Conservation (phyloP, 2,113 vertebrate species). For the Chaetura pelagica region DNA sequence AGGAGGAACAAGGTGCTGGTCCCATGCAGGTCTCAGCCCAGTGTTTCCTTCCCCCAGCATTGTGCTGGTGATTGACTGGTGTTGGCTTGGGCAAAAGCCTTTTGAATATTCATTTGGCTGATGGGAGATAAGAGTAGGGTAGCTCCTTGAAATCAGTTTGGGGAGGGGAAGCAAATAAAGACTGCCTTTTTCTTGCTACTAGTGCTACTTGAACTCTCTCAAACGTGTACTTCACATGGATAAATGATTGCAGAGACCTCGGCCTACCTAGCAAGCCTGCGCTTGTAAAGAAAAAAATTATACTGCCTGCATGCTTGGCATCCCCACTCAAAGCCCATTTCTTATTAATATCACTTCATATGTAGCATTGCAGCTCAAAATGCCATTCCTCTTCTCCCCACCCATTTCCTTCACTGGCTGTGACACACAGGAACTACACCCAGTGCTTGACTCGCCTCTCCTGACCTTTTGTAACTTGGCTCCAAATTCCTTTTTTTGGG, state of each 20-base stretch:
- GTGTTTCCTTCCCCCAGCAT: background rate
- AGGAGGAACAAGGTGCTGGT: background rate
- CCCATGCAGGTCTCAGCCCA: background rate
- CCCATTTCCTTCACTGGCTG: constrained; percentile 81
- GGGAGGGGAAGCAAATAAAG: constrained; percentile 12
- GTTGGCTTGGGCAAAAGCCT: constrained; percentile 6
- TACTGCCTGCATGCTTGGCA: constrained; percentile 1
- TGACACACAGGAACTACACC: constrained; percentile 82
- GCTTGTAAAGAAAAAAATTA: constrained; percentile 24
- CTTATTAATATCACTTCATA: constrained; percentile 56
- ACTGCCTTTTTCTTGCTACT: constrained; percentile 20
- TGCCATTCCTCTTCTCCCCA: constrained; percentile 72
- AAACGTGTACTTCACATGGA: background rate
- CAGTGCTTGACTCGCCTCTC: constrained; percentile 79
- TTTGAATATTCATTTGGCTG: constrained; percentile 56
- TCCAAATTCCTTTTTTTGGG: constrained; percentile 80
- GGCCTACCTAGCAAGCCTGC: background rate
- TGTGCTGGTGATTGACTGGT: constrained; percentile 25
- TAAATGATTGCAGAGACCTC: background rate
- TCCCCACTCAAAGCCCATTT: constrained; percentile 55
- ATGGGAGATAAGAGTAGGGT: background rate
- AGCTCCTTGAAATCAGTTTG: constrained; percentile 47
- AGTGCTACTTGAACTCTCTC: constrained; percentile 36
- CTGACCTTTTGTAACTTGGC: constrained; percentile 87
- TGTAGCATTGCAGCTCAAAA: constrained; percentile 61